Base-by-base conservation (phyloP, 2,888 invertebrate species). In the Pandemis corylana region DNA sequence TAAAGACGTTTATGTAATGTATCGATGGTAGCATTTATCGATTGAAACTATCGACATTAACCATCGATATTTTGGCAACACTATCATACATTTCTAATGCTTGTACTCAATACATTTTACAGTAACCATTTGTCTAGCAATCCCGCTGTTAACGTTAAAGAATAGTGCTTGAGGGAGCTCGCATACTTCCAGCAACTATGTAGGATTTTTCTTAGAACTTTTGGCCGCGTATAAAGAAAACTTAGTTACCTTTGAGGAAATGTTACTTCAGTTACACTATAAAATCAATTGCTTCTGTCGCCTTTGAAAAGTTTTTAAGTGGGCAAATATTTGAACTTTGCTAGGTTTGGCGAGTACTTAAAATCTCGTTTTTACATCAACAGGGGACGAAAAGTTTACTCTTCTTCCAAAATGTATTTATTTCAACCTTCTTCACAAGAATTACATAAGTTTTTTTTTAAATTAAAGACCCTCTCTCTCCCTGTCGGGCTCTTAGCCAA, bases 41-140 rank as follows among this genome's bases (percentile, higher is more conserved):
- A 20, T 20, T 20, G 20, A 20, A 20, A 20, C 20, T 20, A 36
- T 36, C 28, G 28, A 36, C 4, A 36, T 36, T 36, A 36, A 36
- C 28, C 28, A 36, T 36, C 28, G 28, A 36, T 4, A 4, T 36
- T 36, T 36, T 36, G 28, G 28, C 28, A 36, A 36, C 28, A 36
- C 28, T 36, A 36, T 36, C 28, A 36, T 36, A 36, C 28, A 36
- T 36, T 36, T 12, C 49, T 65, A 28, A 46, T 20, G 46, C 44
- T 44, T 15, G 65, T 49, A 49, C 28, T 65, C 65, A 65, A 65
- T 65, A 65, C 65, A 15, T 56, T 56, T 56, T 56, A 56, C 9
- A 56, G 65, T 12, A 13, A 28, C 65, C 49, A 65, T 65, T 65
- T 65, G 65, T 65, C 65, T 46, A 9, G 44, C 15, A 64, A 44